These are phyloP conservation scores for Araneus ventricosus DNA, from an alignment of 1,140 invertebrate species.

Conservation along the genomic window DNA sequence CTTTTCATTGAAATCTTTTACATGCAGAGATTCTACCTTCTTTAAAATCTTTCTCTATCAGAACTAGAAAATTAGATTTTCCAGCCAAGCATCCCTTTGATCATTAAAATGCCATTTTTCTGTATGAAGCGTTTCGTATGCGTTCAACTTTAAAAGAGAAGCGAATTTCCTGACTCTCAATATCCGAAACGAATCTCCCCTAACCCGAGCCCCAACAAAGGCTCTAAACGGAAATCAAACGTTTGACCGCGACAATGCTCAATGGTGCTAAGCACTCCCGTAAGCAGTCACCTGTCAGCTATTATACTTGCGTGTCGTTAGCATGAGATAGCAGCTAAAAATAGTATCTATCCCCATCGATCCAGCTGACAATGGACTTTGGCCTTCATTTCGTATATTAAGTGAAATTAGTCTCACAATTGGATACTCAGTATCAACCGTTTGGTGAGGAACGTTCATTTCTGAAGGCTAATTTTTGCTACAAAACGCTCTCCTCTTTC, in stretches of 20 bases:
- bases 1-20: too few species aligned
- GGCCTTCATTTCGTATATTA: slow-evolving; percentile 47
- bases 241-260: not conserved
- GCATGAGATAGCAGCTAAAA: slow-evolving; percentile 44
- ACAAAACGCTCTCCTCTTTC: too few species aligned
- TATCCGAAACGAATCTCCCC: not conserved
- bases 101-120: not conserved
- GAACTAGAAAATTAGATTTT: too few species aligned
- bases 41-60: too few species aligned
- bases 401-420: slow-evolving; percentile 34
- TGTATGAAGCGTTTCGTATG: not conserved
- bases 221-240: slow-evolving; percentile 17
- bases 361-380: slow-evolving; percentile 43
- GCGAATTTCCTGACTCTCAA: not conserved
- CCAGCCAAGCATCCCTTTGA: not conserved
- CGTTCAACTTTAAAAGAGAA: too few species aligned
- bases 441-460: not conserved
- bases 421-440: not conserved
- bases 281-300: slow-evolving; percentile 48
- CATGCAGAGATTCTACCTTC: too few species aligned
- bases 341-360: slow-evolving; percentile 51
- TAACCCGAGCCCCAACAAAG: not conserved
- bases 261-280: slow-evolving; percentile 31
- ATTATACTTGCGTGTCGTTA: slow-evolving; percentile 50
- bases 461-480: not conserved